Base-by-base conservation (phyloP, 2,888 invertebrate genomes). In the Nomada fucata region DNA sequence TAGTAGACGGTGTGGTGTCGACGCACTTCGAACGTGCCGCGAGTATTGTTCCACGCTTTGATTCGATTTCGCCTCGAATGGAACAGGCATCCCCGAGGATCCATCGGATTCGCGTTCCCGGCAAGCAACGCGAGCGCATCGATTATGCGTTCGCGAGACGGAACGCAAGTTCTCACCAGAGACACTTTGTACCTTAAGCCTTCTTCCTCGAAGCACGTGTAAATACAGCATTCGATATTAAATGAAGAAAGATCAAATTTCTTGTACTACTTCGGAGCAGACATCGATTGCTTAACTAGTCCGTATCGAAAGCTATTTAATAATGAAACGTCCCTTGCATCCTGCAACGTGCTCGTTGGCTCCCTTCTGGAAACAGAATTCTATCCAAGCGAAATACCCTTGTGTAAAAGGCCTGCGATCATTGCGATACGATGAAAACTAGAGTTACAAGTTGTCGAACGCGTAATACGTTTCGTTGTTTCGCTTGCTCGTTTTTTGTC, bases 221-320 rank as follows among this genome's bases (percentile, higher is more conserved):
- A 36, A 52, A 52, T 52, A 68, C 1, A 67, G 10, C 11, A 50
- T 63, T 42, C 23, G 7, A 60, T 52, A 52, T n/a, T 52, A 59
- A 67, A 52, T 9, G 59, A 47, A 42, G 1, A 13, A n/a, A 11
- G 13, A 36, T 26, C 36, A 9, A 47, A 52, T 61, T 61, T 52
- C 61, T 52, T 13, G 11, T 15, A 15, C 5, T 55, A 36, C 36
- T 47, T 42, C 57, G 5, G 42, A 42, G 15, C 18, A 18, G 44
- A 44, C 10, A 42, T n/a, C n/a, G 53, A 13, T 36, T 15, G 42
- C 55, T 57, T 68, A 57, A 68, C 44, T 68, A 68, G 23, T 55
- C 1, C 7, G 0, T 36, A 7, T 7, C 36, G 36, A 36, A 36
- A 36, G 7, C 36, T 36, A 7, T 36, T 26, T 29, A 44, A 13